Conservation (phyloP, 2,797 vertebrate species). For the Alca torda region DNA sequence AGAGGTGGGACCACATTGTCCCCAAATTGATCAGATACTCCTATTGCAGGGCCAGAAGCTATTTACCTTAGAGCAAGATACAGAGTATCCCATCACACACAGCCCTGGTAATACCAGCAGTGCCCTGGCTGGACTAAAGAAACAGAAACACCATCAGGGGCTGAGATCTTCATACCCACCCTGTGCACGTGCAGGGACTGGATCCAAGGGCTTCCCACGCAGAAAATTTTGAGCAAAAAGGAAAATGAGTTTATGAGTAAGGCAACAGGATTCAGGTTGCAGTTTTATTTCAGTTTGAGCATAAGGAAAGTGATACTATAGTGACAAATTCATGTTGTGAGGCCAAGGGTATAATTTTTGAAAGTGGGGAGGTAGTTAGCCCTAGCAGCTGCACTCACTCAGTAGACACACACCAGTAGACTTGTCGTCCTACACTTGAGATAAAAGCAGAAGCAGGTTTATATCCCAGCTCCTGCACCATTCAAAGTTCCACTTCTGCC, state of each 20-base stretch:
- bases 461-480: not conserved
- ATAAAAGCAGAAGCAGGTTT: not conserved
- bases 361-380: not conserved
- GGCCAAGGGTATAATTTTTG: not conserved
- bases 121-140: not conserved
- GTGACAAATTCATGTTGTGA: not conserved
- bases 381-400: not conserved
- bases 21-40: not conserved
- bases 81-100: not conserved
- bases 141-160: not conserved
- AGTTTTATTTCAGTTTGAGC: not conserved
- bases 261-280: not conserved
- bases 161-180: not conserved
- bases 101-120: not conserved
- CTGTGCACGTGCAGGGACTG: not conserved
- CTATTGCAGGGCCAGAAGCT: not conserved
- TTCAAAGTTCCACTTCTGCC: not conserved
- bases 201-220: not conserved
- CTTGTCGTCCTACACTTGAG: not conserved
- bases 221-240: not conserved
- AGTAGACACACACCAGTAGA: not conserved
- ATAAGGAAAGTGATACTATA: not conserved
- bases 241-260: not conserved
- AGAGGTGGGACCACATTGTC: not conserved
- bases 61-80: not conserved